Percentiles rank a stretch among this genome's conserved stretches.
Conservation (phyloP, 2,888 invertebrate species). For the Nesidiocoris tenuis region DNA sequence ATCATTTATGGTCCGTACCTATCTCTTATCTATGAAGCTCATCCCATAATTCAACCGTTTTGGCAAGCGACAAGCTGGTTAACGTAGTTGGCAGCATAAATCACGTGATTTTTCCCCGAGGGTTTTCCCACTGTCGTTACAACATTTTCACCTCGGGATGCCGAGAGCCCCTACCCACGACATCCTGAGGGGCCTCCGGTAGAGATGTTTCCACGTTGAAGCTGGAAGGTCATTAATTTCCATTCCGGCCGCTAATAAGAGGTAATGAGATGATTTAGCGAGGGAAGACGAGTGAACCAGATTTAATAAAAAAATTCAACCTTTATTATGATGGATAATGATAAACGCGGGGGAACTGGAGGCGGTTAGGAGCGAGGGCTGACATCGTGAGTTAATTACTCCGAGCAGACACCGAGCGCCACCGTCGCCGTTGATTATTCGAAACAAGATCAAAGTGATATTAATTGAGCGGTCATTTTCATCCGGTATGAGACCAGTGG, state of each 20-base stretch:
- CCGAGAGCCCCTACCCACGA: background rate
- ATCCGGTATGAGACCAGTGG: too few relatives aligned
- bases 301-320: constrained; percentile 41
- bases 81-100: background rate
- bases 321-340: constrained; percentile 41
- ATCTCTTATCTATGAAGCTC: background rate
- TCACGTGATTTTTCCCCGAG: background rate
- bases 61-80: background rate
- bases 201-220: background rate
- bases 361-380: background rate
- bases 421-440: constrained; percentile 11
- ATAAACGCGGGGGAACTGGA: background rate
- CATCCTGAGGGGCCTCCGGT: background rate
- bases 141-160: background rate
- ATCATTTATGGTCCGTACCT: background rate
- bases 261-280: constrained; percentile 43
- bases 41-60: background rate
- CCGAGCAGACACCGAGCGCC: background rate
- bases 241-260: constrained; percentile 38
- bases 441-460: background rate
- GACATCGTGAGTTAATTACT: constrained; percentile 22
- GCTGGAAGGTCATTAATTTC: constrained; percentile 31
- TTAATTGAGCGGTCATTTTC: background rate
- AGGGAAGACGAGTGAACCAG: constrained; percentile 30
- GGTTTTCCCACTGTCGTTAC: background rate